A percentile compares a stretch with the other conserved stretches of the same genome.
phyloP scores from a whole-genome alignment of 1,140 invertebrate genomes.

The Lepidotrigona ventralis region DNA sequence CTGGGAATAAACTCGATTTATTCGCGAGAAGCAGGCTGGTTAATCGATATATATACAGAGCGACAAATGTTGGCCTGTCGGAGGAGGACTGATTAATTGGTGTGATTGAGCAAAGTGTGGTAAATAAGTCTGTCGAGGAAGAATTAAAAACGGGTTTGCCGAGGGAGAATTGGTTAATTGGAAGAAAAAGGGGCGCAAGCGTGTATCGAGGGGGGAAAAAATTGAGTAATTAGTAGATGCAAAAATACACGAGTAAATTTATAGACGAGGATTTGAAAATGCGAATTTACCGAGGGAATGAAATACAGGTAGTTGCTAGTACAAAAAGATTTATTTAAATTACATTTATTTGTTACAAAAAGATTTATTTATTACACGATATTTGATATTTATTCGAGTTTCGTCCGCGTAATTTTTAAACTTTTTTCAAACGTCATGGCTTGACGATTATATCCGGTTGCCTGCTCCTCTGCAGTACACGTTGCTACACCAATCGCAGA shows the following conservation, averaged over 20 bases:
- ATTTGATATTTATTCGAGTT: neutral
- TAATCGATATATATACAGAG: rapidly evolving
- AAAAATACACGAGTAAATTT: neutral
- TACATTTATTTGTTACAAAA: no score
- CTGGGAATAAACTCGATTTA: neutral
- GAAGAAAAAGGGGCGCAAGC: no score
- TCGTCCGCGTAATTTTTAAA: neutral
- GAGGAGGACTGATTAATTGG: no score
- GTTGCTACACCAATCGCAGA: neutral
- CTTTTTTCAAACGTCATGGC: neutral
- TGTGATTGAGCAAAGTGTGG: no score
- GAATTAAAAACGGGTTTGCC: neutral
- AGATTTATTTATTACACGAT: neutral
- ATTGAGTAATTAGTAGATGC: no score
- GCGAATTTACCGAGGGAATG: neutral
- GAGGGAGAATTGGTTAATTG: neutral
- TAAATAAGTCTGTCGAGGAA: neutral
- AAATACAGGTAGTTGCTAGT: no score
- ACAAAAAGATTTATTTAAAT: neutral
- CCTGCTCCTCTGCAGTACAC: neutral
- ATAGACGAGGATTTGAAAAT: neutral
- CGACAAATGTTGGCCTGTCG: neutral
- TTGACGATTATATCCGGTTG: neutral
- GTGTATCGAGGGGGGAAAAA: no score
- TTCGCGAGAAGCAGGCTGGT: neutral